Evolutionary conservation across 92 coral and sea anemone species (phyloP), one percentile per base, ranked within the genome.

Genomic region (Isaurus tuberculatus): DNA sequence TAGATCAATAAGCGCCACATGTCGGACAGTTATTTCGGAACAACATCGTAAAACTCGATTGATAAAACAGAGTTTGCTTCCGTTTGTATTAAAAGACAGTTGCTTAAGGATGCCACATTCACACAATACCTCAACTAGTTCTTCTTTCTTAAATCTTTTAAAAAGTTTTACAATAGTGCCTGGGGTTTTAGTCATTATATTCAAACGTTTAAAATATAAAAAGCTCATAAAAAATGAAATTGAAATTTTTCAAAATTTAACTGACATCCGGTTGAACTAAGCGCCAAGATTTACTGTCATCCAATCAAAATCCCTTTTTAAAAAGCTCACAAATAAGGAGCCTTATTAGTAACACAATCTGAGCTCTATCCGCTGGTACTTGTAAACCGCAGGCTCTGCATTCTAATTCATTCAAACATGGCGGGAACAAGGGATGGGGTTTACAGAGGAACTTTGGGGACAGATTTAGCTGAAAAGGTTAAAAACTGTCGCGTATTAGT

Each of bases 71-170:
- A 82, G 80, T 75, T 91, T 94, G 60, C 93, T 91, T 40, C 93
- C 93, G 20, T 16, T 80, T 34, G 88, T 65, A 71, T 91, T 86
- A 33, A 46, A 75, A 25, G 67, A 71, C 30, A 61, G 77, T 8
- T 83, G 80, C 5, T 89, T 73, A 64, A 94, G 75, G 70, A 89
- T 44, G 4, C 93, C 93, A 63, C 86, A 89, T 58, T 91, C 86
- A 49, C 74, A 65, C 40, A 94, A 84, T 48, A 86, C 83, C 37
- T 84, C 88, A 27, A 91, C 73, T 13, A 94, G 90, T 61, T 94
- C 98, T 43, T 94, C 94, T 63, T 91, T 94, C 67, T 87, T 91
- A 84, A 94, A 94, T 81, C 84, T 84, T 66, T 87, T 86, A 65
- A 94, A 84, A 69, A 94, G 87, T 53, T 91, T 94, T n/a, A 72